A percentile compares a stretch with the other conserved stretches of the same genome.
These are phyloP conservation scores for Timema podura DNA, from an alignment of 2,888 invertebrate genomes.

Conservation along the genomic window DNA sequence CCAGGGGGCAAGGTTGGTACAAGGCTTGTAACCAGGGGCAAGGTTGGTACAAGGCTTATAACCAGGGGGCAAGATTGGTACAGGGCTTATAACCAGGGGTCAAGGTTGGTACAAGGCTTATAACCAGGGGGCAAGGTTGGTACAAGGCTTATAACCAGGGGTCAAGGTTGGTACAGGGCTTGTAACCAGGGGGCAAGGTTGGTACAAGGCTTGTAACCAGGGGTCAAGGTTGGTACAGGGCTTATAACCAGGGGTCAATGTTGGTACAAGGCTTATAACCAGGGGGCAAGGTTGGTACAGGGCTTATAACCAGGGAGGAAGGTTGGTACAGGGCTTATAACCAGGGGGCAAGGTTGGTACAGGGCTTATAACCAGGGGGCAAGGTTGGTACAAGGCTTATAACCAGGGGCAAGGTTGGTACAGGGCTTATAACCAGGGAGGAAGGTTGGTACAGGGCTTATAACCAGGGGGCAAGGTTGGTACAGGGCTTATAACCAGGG, in stretches of 20 bases:
- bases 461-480: conserved; percentile 42
- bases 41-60: conserved; percentile 37
- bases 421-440: no score
- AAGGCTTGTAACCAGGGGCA: conserved; percentile 38
- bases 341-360: conserved; percentile 43
- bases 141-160: conserved; percentile 29
- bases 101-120: conserved; percentile 37
- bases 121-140: conserved; percentile 42
- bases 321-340: conserved; percentile 35
- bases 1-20: conserved; percentile 43
- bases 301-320: no score
- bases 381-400: conserved; percentile 38
- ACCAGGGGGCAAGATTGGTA: no score
- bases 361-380: conserved; percentile 37
- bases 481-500: conserved; percentile 30
- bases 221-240: no score
- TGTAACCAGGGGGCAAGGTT: conserved; percentile 40
- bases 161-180: conserved; percentile 38
- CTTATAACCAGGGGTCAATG: no score
- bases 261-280: conserved; percentile 34
- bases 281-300: conserved; percentile 43
- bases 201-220: conserved; percentile 34
- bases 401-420: conserved; percentile 43
- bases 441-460: conserved; percentile 37
- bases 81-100: no score